These are phyloP conservation scores for Pilophorus perplexus DNA, from an alignment of 2,888 invertebrate genomes.

Conservation along the genomic window DNA sequence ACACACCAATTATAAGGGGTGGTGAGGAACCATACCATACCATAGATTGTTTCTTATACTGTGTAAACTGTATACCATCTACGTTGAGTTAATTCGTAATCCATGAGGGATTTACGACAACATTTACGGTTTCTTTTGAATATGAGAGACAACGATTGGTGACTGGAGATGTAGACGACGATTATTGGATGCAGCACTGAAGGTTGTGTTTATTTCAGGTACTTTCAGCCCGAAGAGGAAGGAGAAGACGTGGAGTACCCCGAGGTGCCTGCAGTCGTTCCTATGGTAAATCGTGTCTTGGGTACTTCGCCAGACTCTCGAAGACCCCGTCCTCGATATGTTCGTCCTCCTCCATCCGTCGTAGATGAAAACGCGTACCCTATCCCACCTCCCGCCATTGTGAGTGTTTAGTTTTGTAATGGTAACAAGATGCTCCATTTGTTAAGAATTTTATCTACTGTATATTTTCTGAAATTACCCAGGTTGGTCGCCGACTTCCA, in stretches of 20 bases:
- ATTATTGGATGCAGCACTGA: too few species aligned
- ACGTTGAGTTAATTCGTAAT: too few species aligned
- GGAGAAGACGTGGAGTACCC: conserved; percentile 42
- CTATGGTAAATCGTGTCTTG: conserved; percentile 38
- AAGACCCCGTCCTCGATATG: conserved; percentile 20
- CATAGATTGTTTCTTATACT: too few species aligned
- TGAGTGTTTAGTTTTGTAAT: too few species aligned
- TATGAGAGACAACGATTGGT: too few species aligned
- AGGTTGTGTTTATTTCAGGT: too few species aligned
- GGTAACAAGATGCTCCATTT: background rate
- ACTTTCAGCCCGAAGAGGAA: conserved; percentile 11
- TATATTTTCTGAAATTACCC: background rate
- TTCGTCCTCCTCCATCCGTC: conserved; percentile 27
- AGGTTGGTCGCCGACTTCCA: background rate
- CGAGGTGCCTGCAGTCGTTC: conserved; percentile 44
- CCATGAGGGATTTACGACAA: too few species aligned
- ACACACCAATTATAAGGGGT: too few species aligned
- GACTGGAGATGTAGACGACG: too few species aligned
- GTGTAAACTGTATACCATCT: too few species aligned
- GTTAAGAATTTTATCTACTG: background rate
- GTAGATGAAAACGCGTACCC: conserved; percentile 34
- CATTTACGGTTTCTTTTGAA: too few species aligned
- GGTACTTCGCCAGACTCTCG: conserved; percentile 36
- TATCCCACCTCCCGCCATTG: background rate
- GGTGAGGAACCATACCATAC: too few species aligned